Conservation (phyloP, 2,888 invertebrate genomes). For the Hydropsyche betteni region DNA sequence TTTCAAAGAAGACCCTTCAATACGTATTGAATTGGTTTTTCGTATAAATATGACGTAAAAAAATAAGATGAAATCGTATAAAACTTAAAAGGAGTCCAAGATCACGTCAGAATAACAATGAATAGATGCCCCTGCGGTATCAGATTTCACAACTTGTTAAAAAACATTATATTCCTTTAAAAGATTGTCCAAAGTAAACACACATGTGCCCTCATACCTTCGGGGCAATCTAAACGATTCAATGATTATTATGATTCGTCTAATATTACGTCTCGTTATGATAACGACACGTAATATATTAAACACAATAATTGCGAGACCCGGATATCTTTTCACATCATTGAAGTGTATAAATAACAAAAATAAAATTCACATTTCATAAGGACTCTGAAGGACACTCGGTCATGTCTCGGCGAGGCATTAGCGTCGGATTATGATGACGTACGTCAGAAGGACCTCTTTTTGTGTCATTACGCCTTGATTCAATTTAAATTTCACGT, state of each 20-base stretch:
- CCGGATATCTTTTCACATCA: too few relatives aligned
- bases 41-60: conserved; percentile 12
- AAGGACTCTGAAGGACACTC: conserved; percentile 16
- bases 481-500: conserved; percentile 45
- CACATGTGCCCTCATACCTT: background rate
- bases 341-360: too few relatives aligned
- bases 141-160: conserved; percentile 47
- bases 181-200: conserved; percentile 34
- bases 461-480: conserved; percentile 39
- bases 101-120: conserved; percentile 39
- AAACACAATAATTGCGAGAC: too few relatives aligned
- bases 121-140: conserved; percentile 39
- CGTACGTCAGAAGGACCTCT: conserved; percentile 40
- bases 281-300: too few relatives aligned
- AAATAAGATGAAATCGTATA: conserved; percentile 21
- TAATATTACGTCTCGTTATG: too few relatives aligned
- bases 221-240: too few relatives aligned
- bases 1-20: conserved; percentile 40
- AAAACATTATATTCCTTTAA: conserved; percentile 44
- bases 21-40: conserved; percentile 30
- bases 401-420: conserved; percentile 36
- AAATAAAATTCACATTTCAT: conserved; percentile 10
- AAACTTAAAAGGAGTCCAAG: conserved; percentile 31
- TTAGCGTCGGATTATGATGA: conserved; percentile 50
- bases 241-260: too few relatives aligned